phyloP scores from a whole-genome alignment of 2,113 vertebrate genomes.

The Gymnorhina tibicen region DNA sequence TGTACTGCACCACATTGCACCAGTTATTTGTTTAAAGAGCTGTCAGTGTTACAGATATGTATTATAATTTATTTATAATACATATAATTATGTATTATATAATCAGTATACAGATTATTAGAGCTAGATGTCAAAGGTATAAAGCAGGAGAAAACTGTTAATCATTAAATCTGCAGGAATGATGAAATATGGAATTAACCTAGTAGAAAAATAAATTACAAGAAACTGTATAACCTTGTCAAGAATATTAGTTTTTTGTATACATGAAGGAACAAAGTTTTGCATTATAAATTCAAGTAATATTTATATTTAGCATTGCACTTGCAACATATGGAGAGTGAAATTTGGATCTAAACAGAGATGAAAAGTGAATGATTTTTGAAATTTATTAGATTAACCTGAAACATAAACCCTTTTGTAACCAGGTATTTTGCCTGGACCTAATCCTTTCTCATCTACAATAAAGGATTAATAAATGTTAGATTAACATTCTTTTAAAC shows the following conservation, averaged over 20 bases:
- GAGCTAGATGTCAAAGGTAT: not conserved
- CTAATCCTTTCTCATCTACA: not conserved
- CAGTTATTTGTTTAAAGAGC: not conserved
- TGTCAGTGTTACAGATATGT: not conserved
- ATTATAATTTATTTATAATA: too few relatives aligned
- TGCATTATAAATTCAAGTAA: not conserved
- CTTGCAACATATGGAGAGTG: not conserved
- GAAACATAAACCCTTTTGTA: not conserved
- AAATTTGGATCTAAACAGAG: not conserved
- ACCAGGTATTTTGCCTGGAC: not conserved
- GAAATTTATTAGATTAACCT: not conserved
- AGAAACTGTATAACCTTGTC: not conserved
- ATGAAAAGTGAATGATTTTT: not conserved
- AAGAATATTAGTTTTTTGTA: not conserved
- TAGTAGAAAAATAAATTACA: not conserved
- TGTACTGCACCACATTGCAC: not conserved
- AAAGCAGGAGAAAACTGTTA: not conserved
- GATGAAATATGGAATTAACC: not conserved
- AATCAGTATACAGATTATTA: not conserved
- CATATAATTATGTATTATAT: too few relatives aligned
- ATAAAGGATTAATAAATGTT: not conserved
- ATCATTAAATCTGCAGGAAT: not conserved
- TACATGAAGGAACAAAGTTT: not conserved
- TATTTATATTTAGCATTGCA: not conserved
- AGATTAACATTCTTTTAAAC: not conserved